A percentile compares a stretch with the other conserved stretches of the same genome.
Evolutionary conservation across 1,140 invertebrate species (phyloP).

Genomic region (Scaptomyza graminum): DNA sequence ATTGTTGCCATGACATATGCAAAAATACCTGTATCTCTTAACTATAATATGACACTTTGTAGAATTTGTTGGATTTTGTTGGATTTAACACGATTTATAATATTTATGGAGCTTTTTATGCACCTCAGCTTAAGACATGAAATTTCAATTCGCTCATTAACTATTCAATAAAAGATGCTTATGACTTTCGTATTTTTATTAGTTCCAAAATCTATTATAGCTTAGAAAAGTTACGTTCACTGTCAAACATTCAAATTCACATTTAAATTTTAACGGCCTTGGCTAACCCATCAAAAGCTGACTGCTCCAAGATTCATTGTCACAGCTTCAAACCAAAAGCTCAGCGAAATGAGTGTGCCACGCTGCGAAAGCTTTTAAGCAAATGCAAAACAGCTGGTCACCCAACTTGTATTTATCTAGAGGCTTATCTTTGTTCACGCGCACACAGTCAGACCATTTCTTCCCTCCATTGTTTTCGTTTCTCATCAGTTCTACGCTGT

Average conservation of each 20-base stretch:
- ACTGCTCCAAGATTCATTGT: constrained; percentile 6
- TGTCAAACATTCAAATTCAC: too few species aligned
- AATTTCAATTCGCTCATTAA: constrained; percentile 62
- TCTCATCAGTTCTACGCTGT: constrained; percentile 59
- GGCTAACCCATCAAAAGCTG: not conserved
- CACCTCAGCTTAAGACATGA: constrained; percentile 18
- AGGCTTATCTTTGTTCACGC: constrained; percentile 41
- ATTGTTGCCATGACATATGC: constrained; percentile 12
- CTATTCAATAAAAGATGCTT: constrained; percentile 43
- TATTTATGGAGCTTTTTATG: constrained; percentile 4
- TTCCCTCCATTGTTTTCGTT: constrained; percentile 51
- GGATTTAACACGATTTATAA: constrained; percentile 10
- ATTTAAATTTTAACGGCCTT: not conserved
- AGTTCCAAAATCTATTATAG: too few species aligned
- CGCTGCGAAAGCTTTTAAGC: constrained; percentile 19
- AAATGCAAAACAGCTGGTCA: constrained; percentile 44
- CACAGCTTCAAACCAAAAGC: constrained; percentile 9
- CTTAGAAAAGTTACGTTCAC: too few species aligned
- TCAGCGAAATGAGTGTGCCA: constrained; percentile 20
- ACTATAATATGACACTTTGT: not conserved
- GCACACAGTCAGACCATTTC: constrained; percentile 44
- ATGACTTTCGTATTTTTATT: not conserved
- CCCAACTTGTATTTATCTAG: constrained; percentile 69
- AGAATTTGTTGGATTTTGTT: constrained; percentile 12
- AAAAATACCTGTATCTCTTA: constrained; percentile 11